Percentiles rank a stretch among this genome's conserved stretches.
These are phyloP conservation scores for Hydropsyche tenuis DNA, from an alignment of 1,140 invertebrate genomes.

Conservation along the genomic window DNA sequence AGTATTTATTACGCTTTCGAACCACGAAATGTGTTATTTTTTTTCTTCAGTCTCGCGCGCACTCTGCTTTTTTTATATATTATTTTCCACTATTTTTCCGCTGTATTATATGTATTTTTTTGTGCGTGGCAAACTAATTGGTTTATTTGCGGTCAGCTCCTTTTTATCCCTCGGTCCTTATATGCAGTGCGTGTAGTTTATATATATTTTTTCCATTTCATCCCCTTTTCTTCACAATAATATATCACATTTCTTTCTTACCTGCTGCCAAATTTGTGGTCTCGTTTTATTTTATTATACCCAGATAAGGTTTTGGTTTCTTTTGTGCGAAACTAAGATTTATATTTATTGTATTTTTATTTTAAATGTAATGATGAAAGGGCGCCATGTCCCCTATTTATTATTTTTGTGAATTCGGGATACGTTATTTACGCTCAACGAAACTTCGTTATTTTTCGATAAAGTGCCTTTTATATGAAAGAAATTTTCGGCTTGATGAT, in stretches of 20 bases:
- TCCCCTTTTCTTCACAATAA: constrained; percentile 28
- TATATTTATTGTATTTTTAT: constrained; percentile 10
- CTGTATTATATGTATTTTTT: neutral
- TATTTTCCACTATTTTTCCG: neutral
- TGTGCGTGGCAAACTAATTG: constrained; percentile 29
- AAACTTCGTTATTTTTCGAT: no score
- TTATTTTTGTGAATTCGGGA: no score
- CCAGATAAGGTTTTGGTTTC: neutral
- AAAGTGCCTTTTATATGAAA: no score
- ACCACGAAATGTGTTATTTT: neutral
- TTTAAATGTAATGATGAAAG: constrained; percentile 6
- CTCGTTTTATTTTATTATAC: neutral
- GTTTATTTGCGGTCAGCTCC: constrained; percentile 36
- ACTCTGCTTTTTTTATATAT: neutral
- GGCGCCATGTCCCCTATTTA: neutral
- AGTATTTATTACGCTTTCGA: neutral
- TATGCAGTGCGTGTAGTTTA: neutral
- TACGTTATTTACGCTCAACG: no score
- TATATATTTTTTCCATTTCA: constrained; percentile 2
- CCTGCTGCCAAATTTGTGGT: constrained; percentile 36
- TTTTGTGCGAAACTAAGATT: constrained; percentile 16
- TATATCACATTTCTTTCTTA: constrained; percentile 40
- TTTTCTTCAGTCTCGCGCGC: no score
- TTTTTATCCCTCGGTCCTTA: constrained; percentile 28
- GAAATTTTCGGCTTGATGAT: no score